Evolutionary conservation across 2,888 invertebrate species (phyloP), one percentile per base, ranked within the genome.

Genomic region (Conops quadrifasciatus): DNA sequence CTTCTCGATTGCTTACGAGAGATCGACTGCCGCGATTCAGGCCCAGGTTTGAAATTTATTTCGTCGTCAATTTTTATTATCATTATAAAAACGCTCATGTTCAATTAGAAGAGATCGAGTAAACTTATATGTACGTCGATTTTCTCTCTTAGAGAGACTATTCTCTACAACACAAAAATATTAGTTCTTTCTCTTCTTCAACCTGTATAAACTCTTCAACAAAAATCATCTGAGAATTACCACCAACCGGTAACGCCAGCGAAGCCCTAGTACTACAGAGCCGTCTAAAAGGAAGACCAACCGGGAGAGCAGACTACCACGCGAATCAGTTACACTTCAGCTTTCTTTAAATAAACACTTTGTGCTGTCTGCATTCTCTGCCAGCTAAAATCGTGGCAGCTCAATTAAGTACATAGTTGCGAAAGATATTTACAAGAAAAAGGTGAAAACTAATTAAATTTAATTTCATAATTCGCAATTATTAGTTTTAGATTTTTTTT

Each of bases 251-350:
- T 30, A n/a, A 53, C 21, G 65, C 65, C 66, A 67, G 73, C 60
- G 71, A 74, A 67, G 71, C 68, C 68, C 68, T 53, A 71, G 60
- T 43, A 62, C 67, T 47, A 28, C 49, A 36, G 36, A 36, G 36
- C 9, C 36, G 26, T 3, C 62, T 45, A 16, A 15, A 30, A 49
- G 13, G 51, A 64, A 19, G 5, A 19, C 26, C 47, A 16, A 21
- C 45, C 28, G 43, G 21, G 13, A 15, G 45, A 53, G 36, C 49
- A 16, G 21, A n/a, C 56, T 49, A 53, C 53, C 58, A 28, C 58
- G 21, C 80, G 78, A 80, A 77, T 81, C 75, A 81, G 81, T 80
- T 79, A 78, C 76, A 75, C 75, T 79, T 76, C 78, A 78, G 78
- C 79, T 81, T 80, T 81, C 78, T 78, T 76, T 72, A 74, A 71